These are phyloP conservation scores for Porites rus DNA, from an alignment of 92 coral and sea anemone genomes.

Conservation along the genomic window DNA sequence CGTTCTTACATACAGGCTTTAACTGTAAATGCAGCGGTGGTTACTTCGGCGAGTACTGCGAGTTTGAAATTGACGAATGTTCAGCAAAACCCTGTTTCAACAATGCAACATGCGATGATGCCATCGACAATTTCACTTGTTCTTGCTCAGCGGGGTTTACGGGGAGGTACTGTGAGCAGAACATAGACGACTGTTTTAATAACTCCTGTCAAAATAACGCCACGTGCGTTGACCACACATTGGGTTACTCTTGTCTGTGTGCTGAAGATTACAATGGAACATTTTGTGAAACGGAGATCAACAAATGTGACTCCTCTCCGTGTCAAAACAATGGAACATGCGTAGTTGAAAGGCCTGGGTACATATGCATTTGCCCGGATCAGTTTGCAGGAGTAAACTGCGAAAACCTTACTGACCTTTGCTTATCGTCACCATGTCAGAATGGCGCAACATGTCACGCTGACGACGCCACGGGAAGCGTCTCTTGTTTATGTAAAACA, in stretches of 20 bases:
- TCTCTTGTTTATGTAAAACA: slow-evolving; percentile 49
- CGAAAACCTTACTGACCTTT: slow-evolving; percentile 43
- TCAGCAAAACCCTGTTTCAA: slow-evolving; percentile 59
- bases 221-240: slow-evolving; percentile 63
- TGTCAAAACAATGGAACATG: slow-evolving; percentile 79
- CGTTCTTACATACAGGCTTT: slow-evolving; percentile 35
- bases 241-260: slow-evolving; percentile 65
- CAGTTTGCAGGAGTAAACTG: slow-evolving; percentile 67
- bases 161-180: slow-evolving; percentile 59
- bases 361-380: slow-evolving; percentile 58
- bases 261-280: slow-evolving; percentile 73
- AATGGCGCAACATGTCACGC: slow-evolving; percentile 59
- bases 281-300: slow-evolving; percentile 60
- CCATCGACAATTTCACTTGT: slow-evolving; percentile 47
- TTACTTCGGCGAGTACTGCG: slow-evolving; percentile 65
- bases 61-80: slow-evolving; percentile 55
- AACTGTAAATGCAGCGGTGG: slow-evolving; percentile 5
- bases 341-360: slow-evolving; percentile 54
- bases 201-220: slow-evolving; percentile 76
- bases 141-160: slow-evolving; percentile 66
- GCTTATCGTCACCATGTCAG: slow-evolving; percentile 54
- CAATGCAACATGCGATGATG: slow-evolving; percentile 66
- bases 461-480: slow-evolving; percentile 20
- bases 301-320: slow-evolving; percentile 62
- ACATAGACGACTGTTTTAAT: slow-evolving; percentile 68